A percentile compares a stretch with the other conserved stretches of the same genome.
phyloP scores from a whole-genome alignment of 2,113 vertebrate species.

The Nycticebus coucang region DNA sequence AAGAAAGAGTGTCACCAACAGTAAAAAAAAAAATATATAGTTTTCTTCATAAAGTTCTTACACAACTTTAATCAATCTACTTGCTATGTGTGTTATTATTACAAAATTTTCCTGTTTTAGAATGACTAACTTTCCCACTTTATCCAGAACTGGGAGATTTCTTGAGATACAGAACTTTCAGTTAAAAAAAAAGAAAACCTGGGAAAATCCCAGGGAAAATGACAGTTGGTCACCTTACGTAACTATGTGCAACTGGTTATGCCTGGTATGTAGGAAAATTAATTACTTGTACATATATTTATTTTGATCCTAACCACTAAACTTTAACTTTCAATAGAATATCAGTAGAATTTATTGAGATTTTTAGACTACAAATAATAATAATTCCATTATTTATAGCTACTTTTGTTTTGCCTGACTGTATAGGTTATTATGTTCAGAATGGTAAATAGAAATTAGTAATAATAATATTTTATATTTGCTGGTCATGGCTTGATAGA shows the following conservation, averaged over 20 bases:
- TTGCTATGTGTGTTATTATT: neutral
- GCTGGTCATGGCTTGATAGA: neutral
- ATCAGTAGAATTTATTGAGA: neutral
- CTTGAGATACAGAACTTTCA: neutral
- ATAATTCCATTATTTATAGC: neutral
- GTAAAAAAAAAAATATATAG: too few species aligned
- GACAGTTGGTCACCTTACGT: too few species aligned
- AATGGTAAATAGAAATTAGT: neutral
- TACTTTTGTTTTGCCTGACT: neutral
- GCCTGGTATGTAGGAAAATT: neutral
- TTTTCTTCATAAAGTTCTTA: neutral
- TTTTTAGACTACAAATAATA: neutral
- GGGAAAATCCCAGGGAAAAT: neutral
- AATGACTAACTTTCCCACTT: neutral
- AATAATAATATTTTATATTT: neutral
- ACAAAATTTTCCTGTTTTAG: neutral
- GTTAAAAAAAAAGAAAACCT: neutral
- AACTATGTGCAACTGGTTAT: neutral
- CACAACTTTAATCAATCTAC: neutral
- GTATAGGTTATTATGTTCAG: neutral
- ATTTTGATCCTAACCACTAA: neutral
- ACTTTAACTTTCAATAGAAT: neutral
- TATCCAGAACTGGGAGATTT: neutral
- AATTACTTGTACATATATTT: neutral
- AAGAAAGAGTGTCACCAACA: too few species aligned